phyloP scores from a whole-genome alignment of 1,140 invertebrate genomes.

The Drosophila paulistorum region DNA sequence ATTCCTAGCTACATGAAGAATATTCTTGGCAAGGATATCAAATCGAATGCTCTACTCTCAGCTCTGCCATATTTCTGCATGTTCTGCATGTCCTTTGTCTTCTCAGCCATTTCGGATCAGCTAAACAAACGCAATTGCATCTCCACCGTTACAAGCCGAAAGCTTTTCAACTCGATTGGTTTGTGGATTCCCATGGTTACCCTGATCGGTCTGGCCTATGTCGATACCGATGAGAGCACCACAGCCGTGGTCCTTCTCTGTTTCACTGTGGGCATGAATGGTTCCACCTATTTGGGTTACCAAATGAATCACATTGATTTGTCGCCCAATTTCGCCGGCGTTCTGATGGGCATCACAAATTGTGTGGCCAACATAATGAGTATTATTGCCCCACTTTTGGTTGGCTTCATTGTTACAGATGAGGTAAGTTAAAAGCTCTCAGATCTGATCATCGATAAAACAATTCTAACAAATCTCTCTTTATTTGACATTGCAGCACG shows the following conservation, averaged over 20 bases:
- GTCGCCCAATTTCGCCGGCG: conserved; percentile 90
- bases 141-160: conserved; percentile 85
- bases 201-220: conserved; percentile 86
- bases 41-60: conserved; percentile 88
- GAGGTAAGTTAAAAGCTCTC: conserved; percentile 83
- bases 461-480: background rate
- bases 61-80: conserved; percentile 92
- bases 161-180: conserved; percentile 88
- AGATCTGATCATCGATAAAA: too few relatives aligned
- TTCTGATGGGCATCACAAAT: conserved; percentile 89
- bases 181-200: conserved; percentile 86
- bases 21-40: conserved; percentile 91
- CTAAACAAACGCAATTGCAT: conserved; percentile 85
- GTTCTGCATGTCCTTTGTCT: conserved; percentile 87
- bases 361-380: conserved; percentile 89
- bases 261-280: conserved; percentile 90
- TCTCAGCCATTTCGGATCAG: conserved; percentile 85
- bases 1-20: conserved; percentile 95
- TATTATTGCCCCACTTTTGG: conserved; percentile 88
- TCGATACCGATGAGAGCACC: conserved; percentile 84
- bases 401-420: conserved; percentile 87
- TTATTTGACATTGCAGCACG: conserved; percentile 77
- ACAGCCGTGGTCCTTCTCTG: conserved; percentile 86
- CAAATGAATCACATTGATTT: conserved; percentile 90
- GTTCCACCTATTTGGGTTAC: conserved; percentile 89